Conservation (phyloP, 2,113 vertebrate genomes). For the Poecile atricapillus region DNA sequence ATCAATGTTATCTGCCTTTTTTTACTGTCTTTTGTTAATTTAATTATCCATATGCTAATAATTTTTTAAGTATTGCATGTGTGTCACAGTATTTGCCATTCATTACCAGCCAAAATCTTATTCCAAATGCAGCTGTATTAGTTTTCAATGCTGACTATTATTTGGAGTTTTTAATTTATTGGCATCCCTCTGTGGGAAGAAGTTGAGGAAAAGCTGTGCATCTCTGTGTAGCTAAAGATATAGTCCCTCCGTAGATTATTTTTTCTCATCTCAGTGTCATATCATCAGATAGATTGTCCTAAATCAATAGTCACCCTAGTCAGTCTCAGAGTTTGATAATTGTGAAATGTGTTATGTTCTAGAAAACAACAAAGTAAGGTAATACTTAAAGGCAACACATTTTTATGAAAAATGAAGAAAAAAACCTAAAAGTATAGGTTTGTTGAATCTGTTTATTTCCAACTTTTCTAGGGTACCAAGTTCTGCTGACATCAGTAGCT, state of each 20-base stretch:
- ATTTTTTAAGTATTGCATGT: neutral
- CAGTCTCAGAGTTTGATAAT: neutral
- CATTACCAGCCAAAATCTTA: neutral
- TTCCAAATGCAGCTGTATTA: neutral
- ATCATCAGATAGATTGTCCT: neutral
- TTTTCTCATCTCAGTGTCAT: neutral
- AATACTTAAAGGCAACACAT: neutral
- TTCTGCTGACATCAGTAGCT: neutral
- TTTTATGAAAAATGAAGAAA: neutral
- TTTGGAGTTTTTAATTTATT: neutral
- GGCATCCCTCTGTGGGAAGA: neutral
- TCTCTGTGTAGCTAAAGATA: neutral
- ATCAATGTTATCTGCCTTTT: neutral
- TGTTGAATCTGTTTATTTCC: neutral
- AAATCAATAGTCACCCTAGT: neutral
- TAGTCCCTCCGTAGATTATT: neutral
- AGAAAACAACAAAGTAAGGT: fast-evolving
- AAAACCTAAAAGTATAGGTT: neutral
- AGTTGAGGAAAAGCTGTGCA: neutral
- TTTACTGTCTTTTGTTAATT: neutral
- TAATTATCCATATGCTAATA: neutral
- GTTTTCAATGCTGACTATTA: neutral
- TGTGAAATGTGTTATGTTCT: neutral
- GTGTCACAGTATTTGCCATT: neutral
- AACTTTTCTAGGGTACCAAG: neutral